Conservation (phyloP, 1,140 invertebrate species). For the Drosophila nasuta region DNA sequence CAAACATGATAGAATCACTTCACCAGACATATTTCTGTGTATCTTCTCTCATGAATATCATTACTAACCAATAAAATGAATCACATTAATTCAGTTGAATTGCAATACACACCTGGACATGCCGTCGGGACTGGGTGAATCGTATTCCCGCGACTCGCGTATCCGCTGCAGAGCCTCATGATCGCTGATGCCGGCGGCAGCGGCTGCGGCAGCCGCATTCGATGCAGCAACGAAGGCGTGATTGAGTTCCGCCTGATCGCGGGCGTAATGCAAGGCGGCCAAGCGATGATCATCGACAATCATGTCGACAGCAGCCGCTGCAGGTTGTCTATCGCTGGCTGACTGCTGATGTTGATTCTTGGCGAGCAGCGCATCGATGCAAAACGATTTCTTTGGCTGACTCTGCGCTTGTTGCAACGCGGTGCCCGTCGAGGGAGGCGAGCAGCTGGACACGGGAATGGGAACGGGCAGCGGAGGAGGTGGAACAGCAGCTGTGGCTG, state of each 20-base stretch:
- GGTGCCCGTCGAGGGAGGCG: conserved; percentile 34
- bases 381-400: conserved; percentile 87
- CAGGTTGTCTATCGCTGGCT: conserved; percentile 28
- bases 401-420: conserved; percentile 57
- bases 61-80: too few species aligned
- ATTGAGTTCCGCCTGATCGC: conserved; percentile 71
- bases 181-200: conserved; percentile 74
- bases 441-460: conserved; percentile 38
- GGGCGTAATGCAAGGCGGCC: conserved; percentile 72
- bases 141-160: conserved; percentile 80
- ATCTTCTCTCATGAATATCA: too few species aligned
- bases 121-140: conserved; percentile 83
- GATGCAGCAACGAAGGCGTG: conserved; percentile 74
- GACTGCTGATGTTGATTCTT: conserved; percentile 68
- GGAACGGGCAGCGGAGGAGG: conserved; percentile 12
- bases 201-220: conserved; percentile 67
- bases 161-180: conserved; percentile 80
- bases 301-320: conserved; percentile 29
- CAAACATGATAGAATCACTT: too few species aligned
- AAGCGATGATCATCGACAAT: conserved; percentile 74
- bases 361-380: conserved; percentile 89
- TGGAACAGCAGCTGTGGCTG: conserved; percentile 1
- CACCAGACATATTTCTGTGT: too few species aligned
- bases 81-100: too few species aligned
- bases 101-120: conserved; percentile 69